phyloP scores from a whole-genome alignment of 2,888 invertebrate species.

The Spatulosminthurus flaviceps region DNA sequence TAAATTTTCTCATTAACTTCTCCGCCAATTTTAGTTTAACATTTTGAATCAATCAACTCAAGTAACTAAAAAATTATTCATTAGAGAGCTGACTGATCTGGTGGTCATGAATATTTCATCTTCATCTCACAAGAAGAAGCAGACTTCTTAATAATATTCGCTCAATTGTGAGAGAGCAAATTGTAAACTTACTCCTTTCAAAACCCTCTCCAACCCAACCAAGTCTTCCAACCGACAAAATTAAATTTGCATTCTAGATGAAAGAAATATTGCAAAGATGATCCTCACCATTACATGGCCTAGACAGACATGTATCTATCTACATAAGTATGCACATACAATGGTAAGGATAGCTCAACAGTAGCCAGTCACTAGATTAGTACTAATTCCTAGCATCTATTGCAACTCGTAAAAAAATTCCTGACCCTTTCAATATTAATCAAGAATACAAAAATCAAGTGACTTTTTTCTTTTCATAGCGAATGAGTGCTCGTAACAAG shows the following conservation, averaged over 20 bases:
- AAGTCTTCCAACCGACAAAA: neutral
- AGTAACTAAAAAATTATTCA: neutral
- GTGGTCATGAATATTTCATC: neutral
- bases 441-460: neutral
- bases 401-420: neutral
- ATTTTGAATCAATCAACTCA: neutral
- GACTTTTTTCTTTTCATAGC: neutral
- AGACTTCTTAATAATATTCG: no score
- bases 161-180: no score
- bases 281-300: no score
- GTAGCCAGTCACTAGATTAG: no score
- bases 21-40: neutral
- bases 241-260: neutral
- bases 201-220: no score
- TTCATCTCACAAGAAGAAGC: no score
- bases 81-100: neutral
- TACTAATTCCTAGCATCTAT: neutral
- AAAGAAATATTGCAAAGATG: no score
- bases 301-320: no score
- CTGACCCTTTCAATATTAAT: conserved; percentile 42
- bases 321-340: neutral
- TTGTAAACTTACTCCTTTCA: no score
- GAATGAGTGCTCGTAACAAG: no score
- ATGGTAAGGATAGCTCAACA: neutral
- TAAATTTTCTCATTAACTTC: neutral